Conservation (phyloP, 2,888 invertebrate species). For the Alcis repandata region DNA sequence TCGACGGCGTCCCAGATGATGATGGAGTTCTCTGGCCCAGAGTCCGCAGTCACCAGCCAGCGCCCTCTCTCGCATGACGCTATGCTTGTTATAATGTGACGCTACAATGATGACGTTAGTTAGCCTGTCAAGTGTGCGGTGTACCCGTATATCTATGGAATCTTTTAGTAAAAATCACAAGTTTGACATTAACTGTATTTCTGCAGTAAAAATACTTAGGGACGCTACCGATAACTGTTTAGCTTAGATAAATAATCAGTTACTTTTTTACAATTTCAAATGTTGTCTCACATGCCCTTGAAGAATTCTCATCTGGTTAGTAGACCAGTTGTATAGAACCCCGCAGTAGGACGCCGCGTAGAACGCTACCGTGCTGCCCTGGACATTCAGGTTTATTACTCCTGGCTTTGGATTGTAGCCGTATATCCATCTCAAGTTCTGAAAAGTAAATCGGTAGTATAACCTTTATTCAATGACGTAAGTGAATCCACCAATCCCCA, state of each 20-base stretch:
- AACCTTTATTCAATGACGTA: too few relatives aligned
- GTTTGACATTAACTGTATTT: too few relatives aligned
- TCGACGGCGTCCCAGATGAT: conserved; percentile 87
- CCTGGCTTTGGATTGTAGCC: conserved; percentile 87
- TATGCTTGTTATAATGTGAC: conserved; percentile 80
- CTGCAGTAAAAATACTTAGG: too few relatives aligned
- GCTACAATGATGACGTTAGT: conserved; percentile 70
- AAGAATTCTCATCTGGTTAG: conserved; percentile 86
- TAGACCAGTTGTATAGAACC: conserved; percentile 88
- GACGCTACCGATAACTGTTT: too few relatives aligned
- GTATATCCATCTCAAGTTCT: conserved; percentile 88
- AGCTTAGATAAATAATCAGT: neutral
- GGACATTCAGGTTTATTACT: conserved; percentile 86
- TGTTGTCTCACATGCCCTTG: conserved; percentile 89
- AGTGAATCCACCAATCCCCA: too few relatives aligned
- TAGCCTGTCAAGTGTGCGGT: neutral
- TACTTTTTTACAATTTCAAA: too few relatives aligned
- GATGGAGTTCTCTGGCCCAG: conserved; percentile 84
- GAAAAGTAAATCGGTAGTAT: conserved; percentile 16
- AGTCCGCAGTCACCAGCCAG: conserved; percentile 87
- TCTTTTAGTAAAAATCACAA: too few relatives aligned
- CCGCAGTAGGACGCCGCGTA: conserved; percentile 89
- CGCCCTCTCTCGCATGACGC: conserved; percentile 81
- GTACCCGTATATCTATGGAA: too few relatives aligned
- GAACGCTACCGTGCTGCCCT: conserved; percentile 82